Evolutionary conservation across 2,797 vertebrate species (phyloP), one percentile per base, ranked within the genome.

Genomic region (Acridotheres tristis): DNA sequence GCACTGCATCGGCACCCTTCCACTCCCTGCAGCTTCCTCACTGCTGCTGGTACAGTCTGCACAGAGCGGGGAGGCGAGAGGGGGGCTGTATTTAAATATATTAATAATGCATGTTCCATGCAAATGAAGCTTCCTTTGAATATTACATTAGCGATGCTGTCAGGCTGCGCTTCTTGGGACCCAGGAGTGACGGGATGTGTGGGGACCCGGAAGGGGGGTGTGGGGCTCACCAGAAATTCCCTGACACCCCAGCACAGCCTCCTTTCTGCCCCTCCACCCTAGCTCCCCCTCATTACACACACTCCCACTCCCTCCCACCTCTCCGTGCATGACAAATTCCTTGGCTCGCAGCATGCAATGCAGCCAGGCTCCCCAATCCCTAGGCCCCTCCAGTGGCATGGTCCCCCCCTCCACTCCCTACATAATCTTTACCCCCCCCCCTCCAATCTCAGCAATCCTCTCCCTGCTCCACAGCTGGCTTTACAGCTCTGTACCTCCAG

Each of bases 61-160:
- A 94, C 87, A 34, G 85, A 84, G 71, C 15, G 12, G 77, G 88
- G 65, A 90, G 85, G 84, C 4, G 3, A 73, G 53, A 85, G 85
- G 78, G 93, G 96, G 90, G n/a, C 76, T 81, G 90, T 91, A 74
- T 96, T 97, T 96, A 95, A 96, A 96, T 87, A 72, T 54, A 94
- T 97, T 96, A 95, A 96, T 95, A 96, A 97, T 96, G 88, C 76
- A 96, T 95, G 43, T 0, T 92, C 84, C 74, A 95, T 95, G 95
- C 89, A 97, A 96, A 97, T 92, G 67, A 94, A 71, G 75, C 77
- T 81, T 51, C 25, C 43, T 91, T 78, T 95, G 91, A 88, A 93
- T 95, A 94, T 95, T 94, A 65, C 42, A 94, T 95, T 93, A 96
- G 85, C 30, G 43, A 59, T 92, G 92, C 89, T 82, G 90, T 78